Conservation (phyloP, 1,140 invertebrate genomes). For the Protaetia brevitarsis region DNA sequence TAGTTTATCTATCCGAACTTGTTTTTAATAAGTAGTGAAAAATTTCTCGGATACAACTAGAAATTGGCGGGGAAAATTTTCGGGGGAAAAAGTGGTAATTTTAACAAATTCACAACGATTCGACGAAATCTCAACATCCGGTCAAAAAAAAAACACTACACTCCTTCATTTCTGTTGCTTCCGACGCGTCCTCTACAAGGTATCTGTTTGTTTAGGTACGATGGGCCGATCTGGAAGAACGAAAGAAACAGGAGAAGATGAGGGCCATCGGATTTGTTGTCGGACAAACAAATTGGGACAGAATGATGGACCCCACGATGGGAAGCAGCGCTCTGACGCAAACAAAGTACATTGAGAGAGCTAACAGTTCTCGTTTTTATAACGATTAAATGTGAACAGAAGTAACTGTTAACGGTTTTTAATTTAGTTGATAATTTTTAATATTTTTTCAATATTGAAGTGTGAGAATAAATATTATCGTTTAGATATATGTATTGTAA, state of each 20-base stretch:
- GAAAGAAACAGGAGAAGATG: conserved; percentile 84
- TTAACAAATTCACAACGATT: too few relatives aligned
- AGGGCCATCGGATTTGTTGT: conserved; percentile 92
- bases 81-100: too few relatives aligned
- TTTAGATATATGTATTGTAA: too few relatives aligned
- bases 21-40: too few relatives aligned
- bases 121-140: neutral
- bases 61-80: too few relatives aligned
- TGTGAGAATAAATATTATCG: neutral
- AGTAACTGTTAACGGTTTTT: too few relatives aligned
- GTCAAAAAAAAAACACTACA: neutral
- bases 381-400: conserved; percentile 5
- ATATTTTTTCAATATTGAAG: neutral
- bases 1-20: too few relatives aligned
- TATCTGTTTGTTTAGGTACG: conserved; percentile 66
- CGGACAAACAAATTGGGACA: conserved; percentile 90
- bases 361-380: conserved; percentile 1
- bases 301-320: conserved; percentile 90
- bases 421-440: too few relatives aligned
- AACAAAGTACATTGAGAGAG: conserved; percentile 86
- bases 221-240: conserved; percentile 96
- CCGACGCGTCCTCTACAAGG: neutral
- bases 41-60: too few relatives aligned
- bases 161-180: neutral
- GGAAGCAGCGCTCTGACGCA: conserved; percentile 84